These are phyloP conservation scores for Brachyrhaphis roseni DNA, from an alignment of 2,797 vertebrate species.

Conservation along the genomic window DNA sequence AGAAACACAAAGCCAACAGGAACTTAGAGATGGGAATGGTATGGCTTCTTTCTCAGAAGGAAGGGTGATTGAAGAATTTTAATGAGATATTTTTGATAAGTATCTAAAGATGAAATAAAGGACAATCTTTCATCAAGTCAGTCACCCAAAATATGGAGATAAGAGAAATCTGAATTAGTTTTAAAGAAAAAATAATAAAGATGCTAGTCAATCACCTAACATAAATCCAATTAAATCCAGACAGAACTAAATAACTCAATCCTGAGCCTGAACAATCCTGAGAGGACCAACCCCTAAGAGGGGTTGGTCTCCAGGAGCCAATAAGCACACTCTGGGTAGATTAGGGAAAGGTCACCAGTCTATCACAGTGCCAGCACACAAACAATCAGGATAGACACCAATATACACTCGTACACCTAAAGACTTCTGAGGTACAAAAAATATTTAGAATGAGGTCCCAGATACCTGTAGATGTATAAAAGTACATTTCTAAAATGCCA, in stretches of 20 bases:
- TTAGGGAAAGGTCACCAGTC: background rate
- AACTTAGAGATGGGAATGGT: background rate
- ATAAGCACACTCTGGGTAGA: background rate
- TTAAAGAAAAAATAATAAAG: background rate
- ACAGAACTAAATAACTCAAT: background rate
- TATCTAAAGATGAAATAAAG: background rate
- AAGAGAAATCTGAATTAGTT: background rate
- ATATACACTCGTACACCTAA: background rate
- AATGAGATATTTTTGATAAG: background rate
- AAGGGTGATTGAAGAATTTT: background rate
- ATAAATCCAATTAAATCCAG: background rate
- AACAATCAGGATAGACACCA: background rate
- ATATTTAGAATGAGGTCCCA: too few species aligned
- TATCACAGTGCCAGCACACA: background rate
- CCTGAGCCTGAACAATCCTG: too few species aligned
- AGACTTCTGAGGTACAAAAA: too few species aligned
- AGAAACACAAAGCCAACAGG: background rate
- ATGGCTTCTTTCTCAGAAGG: background rate
- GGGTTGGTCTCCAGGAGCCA: background rate
- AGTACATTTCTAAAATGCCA: too few species aligned
- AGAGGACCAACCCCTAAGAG: background rate
- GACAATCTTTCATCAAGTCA: background rate
- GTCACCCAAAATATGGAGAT: background rate
- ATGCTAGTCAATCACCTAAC: background rate
- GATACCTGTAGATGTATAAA: too few species aligned